phyloP scores from a whole-genome alignment of 2,113 vertebrate genomes.

The Lagopus muta region DNA sequence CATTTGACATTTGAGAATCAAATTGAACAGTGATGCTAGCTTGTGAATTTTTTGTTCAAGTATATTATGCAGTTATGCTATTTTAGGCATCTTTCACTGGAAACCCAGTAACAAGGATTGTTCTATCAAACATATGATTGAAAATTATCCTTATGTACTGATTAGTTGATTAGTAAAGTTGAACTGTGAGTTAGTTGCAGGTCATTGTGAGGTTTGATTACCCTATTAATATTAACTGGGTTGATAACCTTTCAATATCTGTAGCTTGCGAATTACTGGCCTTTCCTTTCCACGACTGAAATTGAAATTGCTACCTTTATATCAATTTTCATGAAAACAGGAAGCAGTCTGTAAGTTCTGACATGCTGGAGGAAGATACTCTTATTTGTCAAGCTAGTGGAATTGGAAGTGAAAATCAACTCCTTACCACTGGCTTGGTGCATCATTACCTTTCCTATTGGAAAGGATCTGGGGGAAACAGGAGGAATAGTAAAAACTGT shows the following conservation, averaged over 20 bases:
- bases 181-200: background rate
- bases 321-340: background rate
- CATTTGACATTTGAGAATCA: background rate
- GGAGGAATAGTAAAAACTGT: background rate
- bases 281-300: background rate
- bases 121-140: background rate
- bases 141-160: background rate
- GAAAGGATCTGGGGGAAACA: background rate
- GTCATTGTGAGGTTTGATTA: slow-evolving; percentile 38
- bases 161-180: background rate
- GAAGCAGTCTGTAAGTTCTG: background rate
- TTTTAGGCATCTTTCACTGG: background rate
- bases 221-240: background rate
- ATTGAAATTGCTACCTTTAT: background rate
- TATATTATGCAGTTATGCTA: background rate
- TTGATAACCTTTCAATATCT: background rate
- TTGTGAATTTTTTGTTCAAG: background rate
- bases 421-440: background rate
- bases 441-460: background rate
- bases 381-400: background rate
- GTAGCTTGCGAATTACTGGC: background rate
- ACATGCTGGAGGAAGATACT: background rate
- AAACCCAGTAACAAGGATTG: background rate
- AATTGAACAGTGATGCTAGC: background rate
- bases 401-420: background rate